A percentile compares a stretch with the other conserved stretches of the same genome.
Conservation (phyloP, 2,797 vertebrate genomes). For the Platalea minor region DNA sequence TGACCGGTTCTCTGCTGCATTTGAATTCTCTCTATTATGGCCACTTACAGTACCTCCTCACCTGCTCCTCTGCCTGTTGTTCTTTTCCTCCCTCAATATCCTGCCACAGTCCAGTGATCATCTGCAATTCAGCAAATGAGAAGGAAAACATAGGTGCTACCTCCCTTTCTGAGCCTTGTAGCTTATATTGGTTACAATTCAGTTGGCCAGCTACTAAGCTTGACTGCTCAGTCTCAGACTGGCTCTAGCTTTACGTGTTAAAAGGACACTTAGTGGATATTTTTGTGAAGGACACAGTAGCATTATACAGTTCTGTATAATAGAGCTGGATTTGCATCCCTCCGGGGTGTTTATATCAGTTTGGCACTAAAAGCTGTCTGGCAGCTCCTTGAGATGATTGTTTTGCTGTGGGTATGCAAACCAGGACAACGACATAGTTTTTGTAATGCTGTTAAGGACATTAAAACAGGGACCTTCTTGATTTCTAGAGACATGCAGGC, state of each 20-base stretch:
- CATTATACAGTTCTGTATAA: not conserved
- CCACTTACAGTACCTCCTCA: not conserved
- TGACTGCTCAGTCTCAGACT: not conserved
- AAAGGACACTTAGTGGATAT: not conserved
- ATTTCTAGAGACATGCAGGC: not conserved
- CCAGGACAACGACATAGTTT: not conserved
- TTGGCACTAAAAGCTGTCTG: not conserved
- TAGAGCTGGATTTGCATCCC: not conserved
- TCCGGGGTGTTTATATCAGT: not conserved
- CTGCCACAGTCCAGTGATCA: not conserved
- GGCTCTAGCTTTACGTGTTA: not conserved
- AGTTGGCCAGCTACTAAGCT: not conserved
- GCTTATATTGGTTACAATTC: not conserved
- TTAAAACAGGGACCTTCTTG: not conserved
- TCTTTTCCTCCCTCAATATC: not conserved
- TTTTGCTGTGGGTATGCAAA: not conserved
- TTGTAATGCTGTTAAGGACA: not conserved
- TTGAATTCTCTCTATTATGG: not conserved
- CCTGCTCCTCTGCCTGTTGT: not conserved
- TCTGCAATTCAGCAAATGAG: slow-evolving; percentile 24
- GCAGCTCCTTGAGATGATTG: not conserved
- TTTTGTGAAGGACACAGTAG: not conserved
- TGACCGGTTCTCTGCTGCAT: not conserved
- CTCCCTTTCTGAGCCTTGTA: not conserved
- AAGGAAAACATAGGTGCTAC: not conserved